Evolutionary conservation across 30 jellyfish, hydroid and myxozoan genomes (phyloP).

Genomic region (Aurelia aurita): DNA sequence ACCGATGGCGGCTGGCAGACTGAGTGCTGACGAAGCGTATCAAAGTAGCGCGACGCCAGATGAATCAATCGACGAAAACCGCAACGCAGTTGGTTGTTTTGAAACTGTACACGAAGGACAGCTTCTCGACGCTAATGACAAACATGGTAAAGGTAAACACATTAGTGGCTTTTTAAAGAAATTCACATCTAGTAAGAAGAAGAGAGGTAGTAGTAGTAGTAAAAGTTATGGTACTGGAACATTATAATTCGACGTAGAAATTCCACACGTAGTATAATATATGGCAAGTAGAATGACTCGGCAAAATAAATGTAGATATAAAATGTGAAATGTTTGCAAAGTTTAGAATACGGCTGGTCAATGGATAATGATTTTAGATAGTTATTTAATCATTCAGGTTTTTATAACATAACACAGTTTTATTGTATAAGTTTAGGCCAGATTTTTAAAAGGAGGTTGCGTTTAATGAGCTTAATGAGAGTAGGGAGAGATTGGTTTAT

Average conservation of each 20-base stretch:
- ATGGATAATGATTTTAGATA: background rate
- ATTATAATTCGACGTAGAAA: conserved; percentile 8
- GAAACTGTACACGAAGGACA: conserved; percentile 72
- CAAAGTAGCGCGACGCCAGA: conserved; percentile 44
- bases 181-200: conserved; percentile 72
- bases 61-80: conserved; percentile 56
- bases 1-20: conserved; percentile 31
- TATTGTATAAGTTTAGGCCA: no score
- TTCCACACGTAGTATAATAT: background rate
- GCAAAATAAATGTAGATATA: no score
- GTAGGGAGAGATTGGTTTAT: no score
- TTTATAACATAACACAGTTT: no score
- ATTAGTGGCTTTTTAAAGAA: conserved; percentile 80
- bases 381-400: no score
- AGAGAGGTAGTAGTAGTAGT: conserved; percentile 37
- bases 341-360: no score
- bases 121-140: conserved; percentile 43
- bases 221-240: conserved; percentile 63
- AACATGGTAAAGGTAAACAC: conserved; percentile 69
- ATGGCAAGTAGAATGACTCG: no score
- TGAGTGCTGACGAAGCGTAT: conserved; percentile 54
- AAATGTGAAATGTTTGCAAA: no score
- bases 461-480: no score
- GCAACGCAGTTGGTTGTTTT: conserved; percentile 31
- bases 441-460: no score